A percentile compares a stretch with the other conserved stretches of the same genome.
These are phyloP conservation scores for Zeuzera pyrina DNA, from an alignment of 2,888 invertebrate species.

Conservation along the genomic window DNA sequence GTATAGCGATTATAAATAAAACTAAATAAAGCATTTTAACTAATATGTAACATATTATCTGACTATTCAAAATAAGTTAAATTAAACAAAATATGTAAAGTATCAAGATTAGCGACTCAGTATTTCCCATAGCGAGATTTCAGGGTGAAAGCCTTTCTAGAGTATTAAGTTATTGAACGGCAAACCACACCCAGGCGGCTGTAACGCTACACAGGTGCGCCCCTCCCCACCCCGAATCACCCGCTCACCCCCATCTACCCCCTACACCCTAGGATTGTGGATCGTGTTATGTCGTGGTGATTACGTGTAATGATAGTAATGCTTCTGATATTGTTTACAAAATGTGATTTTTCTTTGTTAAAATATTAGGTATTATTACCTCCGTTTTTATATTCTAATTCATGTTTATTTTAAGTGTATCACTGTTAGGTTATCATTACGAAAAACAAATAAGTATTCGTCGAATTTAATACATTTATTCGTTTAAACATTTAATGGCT, in stretches of 20 bases:
- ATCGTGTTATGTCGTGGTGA: conserved; percentile 37
- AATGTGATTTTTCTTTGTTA: too few relatives aligned
- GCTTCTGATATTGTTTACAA: conserved; percentile 15
- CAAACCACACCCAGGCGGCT: conserved; percentile 70
- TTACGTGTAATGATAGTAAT: conserved; percentile 47
- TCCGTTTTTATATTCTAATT: too few relatives aligned
- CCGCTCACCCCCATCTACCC: conserved; percentile 4
- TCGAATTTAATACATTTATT: too few relatives aligned
- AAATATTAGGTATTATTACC: too few relatives aligned
- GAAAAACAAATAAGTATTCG: too few relatives aligned
- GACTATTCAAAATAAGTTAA: not conserved
- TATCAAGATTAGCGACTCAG: conserved; percentile 33
- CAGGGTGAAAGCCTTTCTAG: conserved; percentile 70
- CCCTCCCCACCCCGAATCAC: conserved; percentile 19
- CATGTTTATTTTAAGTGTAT: too few relatives aligned
- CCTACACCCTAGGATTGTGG: conserved; percentile 18
- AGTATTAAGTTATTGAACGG: conserved; percentile 74
- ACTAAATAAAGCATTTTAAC: too few relatives aligned
- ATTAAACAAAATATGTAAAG: conserved; percentile 16
- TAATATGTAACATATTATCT: too few relatives aligned
- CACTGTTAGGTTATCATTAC: too few relatives aligned
- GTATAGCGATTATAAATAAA: too few relatives aligned
- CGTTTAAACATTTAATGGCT: too few relatives aligned
- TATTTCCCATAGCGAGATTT: conserved; percentile 60
- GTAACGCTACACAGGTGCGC: conserved; percentile 57